phyloP scores from a whole-genome alignment of 2,888 invertebrate species.

The Parapristionchus giblindavisi region DNA sequence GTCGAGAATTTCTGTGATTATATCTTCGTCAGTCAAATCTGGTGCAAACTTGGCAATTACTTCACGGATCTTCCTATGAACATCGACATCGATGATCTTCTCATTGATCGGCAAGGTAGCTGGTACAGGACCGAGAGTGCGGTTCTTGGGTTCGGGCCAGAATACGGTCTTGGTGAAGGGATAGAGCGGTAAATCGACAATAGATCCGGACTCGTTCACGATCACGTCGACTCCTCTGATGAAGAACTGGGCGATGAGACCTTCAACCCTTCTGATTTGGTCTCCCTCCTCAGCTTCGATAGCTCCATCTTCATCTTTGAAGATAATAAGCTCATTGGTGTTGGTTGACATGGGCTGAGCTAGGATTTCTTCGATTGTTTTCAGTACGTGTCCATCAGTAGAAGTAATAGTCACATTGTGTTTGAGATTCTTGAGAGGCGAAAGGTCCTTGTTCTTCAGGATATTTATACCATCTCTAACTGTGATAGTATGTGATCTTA shows the following conservation, averaged over 20 bases:
- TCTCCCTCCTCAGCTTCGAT: conserved; percentile 38
- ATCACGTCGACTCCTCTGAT: conserved; percentile 45
- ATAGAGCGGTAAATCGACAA: conserved; percentile 50
- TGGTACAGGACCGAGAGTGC: background rate
- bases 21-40: conserved; percentile 43
- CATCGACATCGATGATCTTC: conserved; percentile 15
- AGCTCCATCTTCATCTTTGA: conserved; percentile 41
- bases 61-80: conserved; percentile 36
- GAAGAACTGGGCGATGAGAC: conserved; percentile 46
- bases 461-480: background rate
- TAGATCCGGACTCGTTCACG: conserved; percentile 41
- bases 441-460: background rate
- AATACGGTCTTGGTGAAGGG: conserved; percentile 50
- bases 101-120: background rate
- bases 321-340: conserved; percentile 41
- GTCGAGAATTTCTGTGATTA: conserved; percentile 46
- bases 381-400: background rate
- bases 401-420: background rate
- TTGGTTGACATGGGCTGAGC: conserved; percentile 39
- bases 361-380: conserved; percentile 35
- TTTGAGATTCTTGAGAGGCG: background rate
- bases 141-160: conserved; percentile 47
- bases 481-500: background rate
- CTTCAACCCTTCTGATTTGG: conserved; percentile 41
- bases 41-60: conserved; percentile 44